A percentile compares a stretch with the other conserved stretches of the same genome.
Conservation (phyloP, 2,113 vertebrate genomes). For the Vulpes ferrilata region DNA sequence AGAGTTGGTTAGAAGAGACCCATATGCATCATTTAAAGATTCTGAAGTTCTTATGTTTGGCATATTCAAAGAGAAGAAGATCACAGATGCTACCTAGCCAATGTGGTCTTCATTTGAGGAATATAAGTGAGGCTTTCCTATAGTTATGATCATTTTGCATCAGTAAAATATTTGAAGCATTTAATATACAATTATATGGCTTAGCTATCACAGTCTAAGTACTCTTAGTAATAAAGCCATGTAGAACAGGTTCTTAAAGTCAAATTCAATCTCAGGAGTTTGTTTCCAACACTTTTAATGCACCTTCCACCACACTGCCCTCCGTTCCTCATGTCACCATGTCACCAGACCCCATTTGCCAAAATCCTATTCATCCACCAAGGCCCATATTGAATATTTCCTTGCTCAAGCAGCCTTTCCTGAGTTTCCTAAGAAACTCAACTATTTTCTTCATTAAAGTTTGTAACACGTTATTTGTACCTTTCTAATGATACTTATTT, state of each 20-base stretch:
- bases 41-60: conserved; percentile 17
- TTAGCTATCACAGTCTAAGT: background rate
- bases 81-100: background rate
- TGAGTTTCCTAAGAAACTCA: background rate
- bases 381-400: background rate
- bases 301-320: background rate
- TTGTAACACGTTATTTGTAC: background rate
- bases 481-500: background rate
- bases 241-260: conserved; percentile 16
- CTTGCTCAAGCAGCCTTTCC: conserved; percentile 2
- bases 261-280: background rate
- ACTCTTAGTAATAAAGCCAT: background rate
- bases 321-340: background rate
- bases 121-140: conserved; percentile 41
- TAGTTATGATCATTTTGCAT: background rate
- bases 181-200: background rate
- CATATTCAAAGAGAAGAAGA: background rate
- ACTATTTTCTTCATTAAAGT: background rate
- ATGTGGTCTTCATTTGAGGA: background rate
- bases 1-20: background rate
- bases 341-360: background rate
- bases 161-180: conserved; percentile 9
- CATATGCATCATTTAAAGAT: background rate
- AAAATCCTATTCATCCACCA: background rate
- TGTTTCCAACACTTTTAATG: background rate